phyloP scores from a whole-genome alignment of 2,888 invertebrate species.

The Nemoura dubitans region DNA sequence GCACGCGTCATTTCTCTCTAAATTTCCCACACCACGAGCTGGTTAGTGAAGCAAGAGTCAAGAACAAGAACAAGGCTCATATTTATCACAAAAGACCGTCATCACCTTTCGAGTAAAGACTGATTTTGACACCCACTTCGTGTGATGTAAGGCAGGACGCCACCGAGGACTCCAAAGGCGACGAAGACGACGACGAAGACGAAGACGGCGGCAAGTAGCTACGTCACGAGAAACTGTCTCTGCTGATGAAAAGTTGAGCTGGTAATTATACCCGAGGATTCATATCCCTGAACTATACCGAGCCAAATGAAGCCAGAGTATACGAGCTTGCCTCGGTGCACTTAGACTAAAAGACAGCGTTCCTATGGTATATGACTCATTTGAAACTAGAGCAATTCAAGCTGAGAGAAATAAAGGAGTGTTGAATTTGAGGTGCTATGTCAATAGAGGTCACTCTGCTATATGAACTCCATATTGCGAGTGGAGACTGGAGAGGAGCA shows the following conservation, averaged over 20 bases:
- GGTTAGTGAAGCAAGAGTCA: slow-evolving; percentile 1
- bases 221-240: not conserved
- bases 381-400: not conserved
- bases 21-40: not conserved
- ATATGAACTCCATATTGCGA: not conserved
- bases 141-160: not conserved
- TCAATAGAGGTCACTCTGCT: not conserved
- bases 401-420: slow-evolving; percentile 12
- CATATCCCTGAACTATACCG: not conserved
- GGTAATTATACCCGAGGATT: not conserved
- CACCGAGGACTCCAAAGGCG: not conserved
- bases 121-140: not conserved
- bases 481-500: not conserved
- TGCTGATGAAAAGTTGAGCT: not conserved
- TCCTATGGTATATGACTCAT: not conserved
- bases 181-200: not conserved
- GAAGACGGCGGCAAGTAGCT: not conserved
- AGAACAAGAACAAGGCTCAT: not conserved
- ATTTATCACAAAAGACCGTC: not conserved
- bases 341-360: not conserved
- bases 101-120: not conserved
- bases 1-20: not conserved
- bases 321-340: not conserved
- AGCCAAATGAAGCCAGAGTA: not conserved
- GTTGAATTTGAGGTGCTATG: slow-evolving; percentile 12